Evolutionary conservation across 2,113 vertebrate species (phyloP), one percentile per base, ranked within the genome.

Genomic region (Rhea pennata): DNA sequence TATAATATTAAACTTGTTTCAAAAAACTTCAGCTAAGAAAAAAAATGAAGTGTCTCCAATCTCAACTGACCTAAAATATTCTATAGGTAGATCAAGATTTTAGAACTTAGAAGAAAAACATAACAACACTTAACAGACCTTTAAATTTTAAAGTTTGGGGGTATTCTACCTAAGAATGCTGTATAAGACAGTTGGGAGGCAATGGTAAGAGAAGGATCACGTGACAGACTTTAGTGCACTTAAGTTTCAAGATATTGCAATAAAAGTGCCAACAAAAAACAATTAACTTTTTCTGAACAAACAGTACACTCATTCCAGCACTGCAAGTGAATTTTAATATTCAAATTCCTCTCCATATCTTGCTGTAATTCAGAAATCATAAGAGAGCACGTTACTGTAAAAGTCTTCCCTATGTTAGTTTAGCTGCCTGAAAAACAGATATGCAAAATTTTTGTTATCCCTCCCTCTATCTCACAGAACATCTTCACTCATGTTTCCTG

Each of bases 51-150:
- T 31, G 15, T 42, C 26, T 42, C n/a, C 20, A 69, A 46, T 50
- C 26, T 80, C 20, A 46, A 72, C 54, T 26, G 51, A 73, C 27
- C 21, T 27, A 46, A 54, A 69, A 19, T 48, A 59, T 73, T 76
- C 16, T 88, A 64, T 22, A 50, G 15, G 15, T 21, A 84, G 36
- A 84, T 65, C 54, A 79, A 33, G 64, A 59, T 82, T 65, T 86
- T 33, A 76, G 23, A 73, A 69, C 11, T 76, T 6, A 5, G 36
- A 64, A n/a, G n/a, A 62, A 56, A 81, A 40, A 7, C 0, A 0
- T 44, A 71, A 66, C 5, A 51, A 22, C 7, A 31, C 22, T 61
- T 29, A 78, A 82, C 21, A 67, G 9, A 71, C 29, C 29, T 75
- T 85, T 10, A 39, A 7, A 2, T 72, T 85, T 71, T 51, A 85